Evolutionary conservation across 2,888 invertebrate genomes (phyloP).

Genomic region (Artemia sinica): DNA sequence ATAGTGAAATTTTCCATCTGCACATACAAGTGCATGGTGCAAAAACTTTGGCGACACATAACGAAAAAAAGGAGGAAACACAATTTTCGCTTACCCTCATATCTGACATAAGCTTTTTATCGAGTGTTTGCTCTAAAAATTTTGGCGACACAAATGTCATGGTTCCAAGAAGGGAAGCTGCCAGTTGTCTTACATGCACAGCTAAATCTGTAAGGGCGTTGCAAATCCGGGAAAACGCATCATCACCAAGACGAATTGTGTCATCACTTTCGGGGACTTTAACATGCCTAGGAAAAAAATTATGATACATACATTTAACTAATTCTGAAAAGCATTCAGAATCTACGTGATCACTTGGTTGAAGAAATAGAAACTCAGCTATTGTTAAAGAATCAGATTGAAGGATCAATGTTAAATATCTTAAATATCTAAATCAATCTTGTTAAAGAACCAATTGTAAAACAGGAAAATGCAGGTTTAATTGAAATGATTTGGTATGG

Average conservation of each 20-base stretch:
- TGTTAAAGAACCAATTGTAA: no score
- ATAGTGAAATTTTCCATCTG: no score
- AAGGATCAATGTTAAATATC: no score
- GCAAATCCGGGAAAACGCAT: slow-evolving; percentile 88
- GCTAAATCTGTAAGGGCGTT: slow-evolving; percentile 73
- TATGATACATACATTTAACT: no score
- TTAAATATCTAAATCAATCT: no score
- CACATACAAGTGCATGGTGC: neutral
- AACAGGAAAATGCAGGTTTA: no score
- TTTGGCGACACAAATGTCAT: slow-evolving; percentile 70
- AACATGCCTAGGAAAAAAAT: slow-evolving; percentile 40
- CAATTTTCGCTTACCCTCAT: slow-evolving; percentile 47
- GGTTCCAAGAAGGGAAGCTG: slow-evolving; percentile 65
- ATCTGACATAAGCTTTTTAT: slow-evolving; percentile 92
- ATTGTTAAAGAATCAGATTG: no score
- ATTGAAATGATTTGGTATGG: no score
- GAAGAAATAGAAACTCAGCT: no score
- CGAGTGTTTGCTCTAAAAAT: slow-evolving; percentile 84
- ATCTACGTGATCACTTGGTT: no score
- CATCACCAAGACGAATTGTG: slow-evolving; percentile 73
- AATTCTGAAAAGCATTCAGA: no score
- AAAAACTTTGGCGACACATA: neutral
- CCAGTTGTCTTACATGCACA: slow-evolving; percentile 46
- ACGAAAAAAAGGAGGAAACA: no score
- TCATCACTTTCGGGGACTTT: slow-evolving; percentile 55